Evolutionary conservation across 2,888 invertebrate species (phyloP), one percentile per base, ranked within the genome.

Genomic region (Oligia latruncula): DNA sequence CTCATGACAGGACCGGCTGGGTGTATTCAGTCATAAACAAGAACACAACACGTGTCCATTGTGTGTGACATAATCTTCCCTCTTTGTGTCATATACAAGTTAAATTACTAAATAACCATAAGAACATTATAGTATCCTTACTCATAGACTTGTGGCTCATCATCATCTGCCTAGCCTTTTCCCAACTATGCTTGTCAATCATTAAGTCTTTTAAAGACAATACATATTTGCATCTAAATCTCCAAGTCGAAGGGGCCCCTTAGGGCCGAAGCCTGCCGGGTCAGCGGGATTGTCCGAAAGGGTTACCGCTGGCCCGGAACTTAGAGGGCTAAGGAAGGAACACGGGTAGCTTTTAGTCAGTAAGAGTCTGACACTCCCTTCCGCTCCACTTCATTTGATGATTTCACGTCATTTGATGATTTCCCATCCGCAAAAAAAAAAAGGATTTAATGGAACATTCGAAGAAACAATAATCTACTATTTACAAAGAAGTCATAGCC

Each of bases 1-100:
- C n/a, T 80, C 35, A 64, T 67, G 73, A 46, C 46, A 46, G 15
- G 17, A 49, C 40, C 20, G 9, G 13, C 65, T 71, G 15, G 15
- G 35, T 66, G 3, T 62, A 23, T n/a, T n/a, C 13, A n/a, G 40
- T 76, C 4, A 58, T 23, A 55, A 58, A 15, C 58, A 75, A 75
- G 58, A 75, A 20, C n/a, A 64, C 8, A 64, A 23, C n/a, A 71
- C 29, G 46, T 43, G 35, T 71, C 64, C 46, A 82, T 82, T 82
- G 64, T 70, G n/a, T 55, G 43, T 66, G 43, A 60, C 40, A 55
- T 67, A 40, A 71, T 62, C 15, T 78, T 66, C 23, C 60, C 17
- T 55, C 29, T 67, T 62, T 82, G 43, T 66, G 60, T 71, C 15
- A 52, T 75, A n/a, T 66, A 8, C 40, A 46, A 55, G 58, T 60